phyloP scores from a whole-genome alignment of 92 coral and sea anemone genomes.

The Bergia sp. region DNA sequence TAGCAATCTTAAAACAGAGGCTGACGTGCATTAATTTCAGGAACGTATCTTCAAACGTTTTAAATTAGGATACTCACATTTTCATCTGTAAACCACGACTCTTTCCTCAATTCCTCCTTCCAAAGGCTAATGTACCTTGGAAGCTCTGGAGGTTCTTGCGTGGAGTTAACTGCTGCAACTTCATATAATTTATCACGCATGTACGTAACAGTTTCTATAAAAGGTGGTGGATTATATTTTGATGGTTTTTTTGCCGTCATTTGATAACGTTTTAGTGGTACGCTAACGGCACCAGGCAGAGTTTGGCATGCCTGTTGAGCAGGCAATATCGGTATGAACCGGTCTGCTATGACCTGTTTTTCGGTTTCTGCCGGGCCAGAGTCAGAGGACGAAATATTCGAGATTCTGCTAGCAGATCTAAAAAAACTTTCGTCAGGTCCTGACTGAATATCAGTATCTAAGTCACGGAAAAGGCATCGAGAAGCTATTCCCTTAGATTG shows the following conservation, averaged over 20 bases:
- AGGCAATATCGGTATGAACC: neutral
- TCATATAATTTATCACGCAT: conserved; percentile 1
- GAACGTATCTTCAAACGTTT: neutral
- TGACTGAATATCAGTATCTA: neutral
- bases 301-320: conserved; percentile 1
- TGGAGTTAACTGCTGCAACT: neutral
- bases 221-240: conserved; percentile 18
- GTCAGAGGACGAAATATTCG: conserved; percentile 16
- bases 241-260: neutral
- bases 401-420: neutral
- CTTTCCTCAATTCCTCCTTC: conserved; percentile 16
- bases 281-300: conserved; percentile 12
- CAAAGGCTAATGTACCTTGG: neutral
- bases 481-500: no score
- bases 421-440: neutral
- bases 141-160: conserved; percentile 10
- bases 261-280: neutral
- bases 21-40: neutral
- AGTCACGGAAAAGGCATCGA: no score
- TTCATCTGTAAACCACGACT: conserved; percentile 21
- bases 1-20: neutral
- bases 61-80: neutral
- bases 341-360: conserved; percentile 4
- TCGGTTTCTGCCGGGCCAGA: neutral
- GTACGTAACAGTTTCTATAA: conserved; percentile 2